Evolutionary conservation across 2,113 vertebrate genomes (phyloP), one percentile per base, ranked within the genome.

Genomic region (Urocynchramus pylzowi): DNA sequence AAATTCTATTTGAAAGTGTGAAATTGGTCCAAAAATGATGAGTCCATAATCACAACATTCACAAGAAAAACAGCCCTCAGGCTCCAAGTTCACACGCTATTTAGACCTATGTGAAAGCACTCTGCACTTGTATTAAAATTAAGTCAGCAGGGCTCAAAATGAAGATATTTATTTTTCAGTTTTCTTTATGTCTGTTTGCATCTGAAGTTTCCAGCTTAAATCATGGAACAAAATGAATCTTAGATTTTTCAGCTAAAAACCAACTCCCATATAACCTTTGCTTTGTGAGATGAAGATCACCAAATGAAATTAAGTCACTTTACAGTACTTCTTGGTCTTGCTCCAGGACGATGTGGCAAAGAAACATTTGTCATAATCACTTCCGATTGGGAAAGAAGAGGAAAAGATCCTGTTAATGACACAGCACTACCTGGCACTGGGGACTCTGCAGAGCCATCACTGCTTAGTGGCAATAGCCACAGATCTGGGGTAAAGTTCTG

Each of bases 241-340:
- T 6, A 22, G 15, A 26, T 74, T 63, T 90, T 68, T 53, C 54
- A 69, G 31, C 35, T 28, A 24, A 83, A 57, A 37, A 27, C n/a
- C 14, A 30, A 9, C 73, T 73, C 56, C 33, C 9, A 3, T 17
- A 6, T 70, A 84, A 84, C 42, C 60, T 92, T 93, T 92, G 64
- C 82, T 77, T 93, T 47, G 64, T 4, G 33, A 84, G 64, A 75
- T 41, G 57, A 92, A 86, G 85, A 39, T 89, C 73, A 65, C 68
- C 57, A 84, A 74, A 73, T 14, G 44, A 92, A 95, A 89, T 89
- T 56, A 93, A 96, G 80, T 71, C 73, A 53, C 76, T 81, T 37
- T 19, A 49, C 37, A 57, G 76, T 24, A 57, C 45, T 79, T 73
- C 56, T 65, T 82, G 96, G 90, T 88, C 50, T 86, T 7, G 10